Conservation (phyloP, 2,113 vertebrate genomes). For the Elgaria multicarinata region DNA sequence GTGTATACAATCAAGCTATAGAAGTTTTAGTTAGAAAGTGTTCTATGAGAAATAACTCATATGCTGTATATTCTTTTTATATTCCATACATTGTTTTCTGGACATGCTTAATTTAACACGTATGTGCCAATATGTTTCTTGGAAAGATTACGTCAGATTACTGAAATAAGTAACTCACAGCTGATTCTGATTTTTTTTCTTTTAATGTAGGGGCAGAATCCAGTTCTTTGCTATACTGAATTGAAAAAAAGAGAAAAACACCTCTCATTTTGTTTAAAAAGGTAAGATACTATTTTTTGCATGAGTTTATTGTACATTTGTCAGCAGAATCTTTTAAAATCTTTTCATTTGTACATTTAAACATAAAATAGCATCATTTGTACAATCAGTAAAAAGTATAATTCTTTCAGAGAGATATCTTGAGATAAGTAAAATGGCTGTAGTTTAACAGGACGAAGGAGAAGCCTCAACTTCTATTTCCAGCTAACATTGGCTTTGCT, state of each 20-base stretch:
- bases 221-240: constrained; percentile 54
- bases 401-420: constrained; percentile 62
- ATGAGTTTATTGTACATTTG: constrained; percentile 53
- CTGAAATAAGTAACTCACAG: constrained; percentile 28
- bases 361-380: constrained; percentile 56
- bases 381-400: constrained; percentile 62
- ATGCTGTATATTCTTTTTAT: background rate
- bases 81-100: background rate
- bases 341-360: constrained; percentile 45
- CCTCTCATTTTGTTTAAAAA: constrained; percentile 67
- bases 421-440: constrained; percentile 69
- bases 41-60: constrained; percentile 10
- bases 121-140: background rate
- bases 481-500: background rate
- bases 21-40: background rate
- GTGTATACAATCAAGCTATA: background rate
- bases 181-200: constrained; percentile 54
- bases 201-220: constrained; percentile 64
- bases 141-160: background rate
- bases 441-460: constrained; percentile 62
- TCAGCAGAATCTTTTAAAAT: constrained; percentile 51
- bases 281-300: constrained; percentile 66
- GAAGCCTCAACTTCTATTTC: background rate
- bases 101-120: background rate
- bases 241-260: constrained; percentile 61